Percentiles rank a stretch among this genome's conserved stretches.
Evolutionary conservation across 1,140 invertebrate genomes (phyloP).

Genomic region (Odontomachus brunneus): DNA sequence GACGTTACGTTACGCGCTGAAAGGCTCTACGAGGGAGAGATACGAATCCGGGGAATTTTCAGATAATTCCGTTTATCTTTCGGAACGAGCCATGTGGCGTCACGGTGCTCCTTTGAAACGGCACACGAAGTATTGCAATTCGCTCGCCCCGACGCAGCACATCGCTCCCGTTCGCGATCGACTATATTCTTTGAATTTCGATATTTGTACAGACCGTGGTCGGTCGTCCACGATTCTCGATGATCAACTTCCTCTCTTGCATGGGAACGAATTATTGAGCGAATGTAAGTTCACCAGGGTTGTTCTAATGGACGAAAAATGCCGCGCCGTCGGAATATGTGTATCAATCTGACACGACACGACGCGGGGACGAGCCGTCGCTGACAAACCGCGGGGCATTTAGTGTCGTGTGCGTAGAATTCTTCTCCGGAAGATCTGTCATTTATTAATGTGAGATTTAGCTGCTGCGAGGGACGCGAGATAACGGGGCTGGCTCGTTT

Average conservation of each 20-base stretch:
- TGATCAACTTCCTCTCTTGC: too few relatives aligned
- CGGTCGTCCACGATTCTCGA: too few relatives aligned
- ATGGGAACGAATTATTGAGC: too few relatives aligned
- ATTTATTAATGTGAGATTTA: constrained; percentile 53
- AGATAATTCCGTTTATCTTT: constrained; percentile 47
- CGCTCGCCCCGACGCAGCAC: background rate
- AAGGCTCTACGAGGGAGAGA: background rate
- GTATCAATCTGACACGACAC: background rate
- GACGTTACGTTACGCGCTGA: constrained; percentile 2
- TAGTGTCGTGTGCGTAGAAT: constrained; percentile 30
- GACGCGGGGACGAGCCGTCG: background rate
- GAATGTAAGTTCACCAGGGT: too few relatives aligned
- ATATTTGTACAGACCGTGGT: background rate
- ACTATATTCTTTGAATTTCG: background rate
- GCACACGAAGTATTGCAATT: background rate
- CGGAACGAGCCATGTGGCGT: constrained; percentile 7
- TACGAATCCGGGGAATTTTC: constrained; percentile 29
- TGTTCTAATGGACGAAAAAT: constrained; percentile 4
- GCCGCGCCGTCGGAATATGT: background rate
- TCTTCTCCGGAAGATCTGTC: constrained; percentile 20
- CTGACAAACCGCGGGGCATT: constrained; percentile 17
- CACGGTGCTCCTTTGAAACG: constrained; percentile 11
- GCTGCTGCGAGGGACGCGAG: constrained; percentile 33
- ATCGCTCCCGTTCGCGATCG: too few relatives aligned
- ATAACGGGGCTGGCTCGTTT: constrained; percentile 65